phyloP scores from a whole-genome alignment of 2,888 invertebrate species.

The Microctonus brassicae region DNA sequence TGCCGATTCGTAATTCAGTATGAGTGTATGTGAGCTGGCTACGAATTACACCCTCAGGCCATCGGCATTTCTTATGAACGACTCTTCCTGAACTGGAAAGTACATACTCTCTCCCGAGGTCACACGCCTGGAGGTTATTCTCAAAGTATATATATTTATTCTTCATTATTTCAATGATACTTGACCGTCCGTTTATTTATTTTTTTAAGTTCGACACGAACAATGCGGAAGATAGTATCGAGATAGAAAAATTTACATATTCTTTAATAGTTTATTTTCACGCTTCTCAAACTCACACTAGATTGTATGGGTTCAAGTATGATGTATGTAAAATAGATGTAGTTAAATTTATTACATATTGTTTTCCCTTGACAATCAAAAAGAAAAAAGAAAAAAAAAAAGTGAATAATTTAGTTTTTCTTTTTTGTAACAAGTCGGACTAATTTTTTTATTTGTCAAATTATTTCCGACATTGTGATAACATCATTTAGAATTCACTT shows the following conservation, averaged over 20 bases:
- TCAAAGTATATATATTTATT: constrained; percentile 19
- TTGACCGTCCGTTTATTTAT: constrained; percentile 21
- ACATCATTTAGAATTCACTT: constrained; percentile 28
- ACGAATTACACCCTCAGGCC: constrained; percentile 29
- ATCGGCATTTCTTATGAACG: constrained; percentile 36
- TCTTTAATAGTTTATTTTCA: neutral
- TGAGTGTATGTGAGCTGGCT: constrained; percentile 25
- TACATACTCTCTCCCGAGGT: constrained; percentile 39
- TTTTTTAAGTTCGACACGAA: neutral
- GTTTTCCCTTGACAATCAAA: neutral
- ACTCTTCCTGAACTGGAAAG: constrained; percentile 41
- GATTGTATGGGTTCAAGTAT: neutral
- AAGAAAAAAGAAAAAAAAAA: neutral
- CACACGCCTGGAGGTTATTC: constrained; percentile 33
- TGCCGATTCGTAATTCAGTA: constrained; percentile 28
- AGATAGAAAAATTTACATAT: neutral
- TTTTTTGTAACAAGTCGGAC: neutral
- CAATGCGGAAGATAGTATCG: neutral
- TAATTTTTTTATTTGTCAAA: constrained; percentile 11
- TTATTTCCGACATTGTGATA: constrained; percentile 36
- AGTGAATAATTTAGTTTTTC: neutral
- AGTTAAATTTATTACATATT: neutral
- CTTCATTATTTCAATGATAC: constrained; percentile 29
- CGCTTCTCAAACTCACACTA: neutral
- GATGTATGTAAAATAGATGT: neutral